Evolutionary conservation across 2,888 invertebrate genomes (phyloP), one percentile per base, ranked within the genome.

Genomic region (Lasioglossum lativentre): DNA sequence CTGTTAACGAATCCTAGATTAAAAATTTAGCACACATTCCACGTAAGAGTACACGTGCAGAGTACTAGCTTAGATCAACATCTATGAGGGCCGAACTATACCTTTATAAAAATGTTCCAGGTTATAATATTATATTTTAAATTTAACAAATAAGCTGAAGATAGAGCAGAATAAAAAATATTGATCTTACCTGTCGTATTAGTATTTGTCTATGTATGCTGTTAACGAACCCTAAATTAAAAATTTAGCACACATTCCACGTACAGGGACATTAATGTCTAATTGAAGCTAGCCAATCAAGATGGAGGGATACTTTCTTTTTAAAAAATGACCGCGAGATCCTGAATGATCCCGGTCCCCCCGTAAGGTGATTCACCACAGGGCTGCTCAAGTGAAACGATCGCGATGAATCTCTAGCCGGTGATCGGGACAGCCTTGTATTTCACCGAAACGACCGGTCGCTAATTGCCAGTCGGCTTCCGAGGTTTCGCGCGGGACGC

Each of bases 381-480:
- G 27, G 27, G 75, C 27, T 12, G 23, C 10, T 12, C n/a, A 68
- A 68, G 40, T 75, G 5, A 52, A 66, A 47, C 68, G 38, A 45
- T n/a, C 76, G 16, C 34, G 47, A 23, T 23, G 52, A 68, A 19
- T 45, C 63, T 38, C 47, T n/a, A n/a, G n/a, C 27, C 8, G 19
- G 34, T 23, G 34, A 38, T 27, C 47, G 45, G 16, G 76, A 27
- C 75, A 68, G 68, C n/a, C 70, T 78, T 83, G 71, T 85, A 82
- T 80, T 76, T 82, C 68, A 86, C 75, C 76, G 85, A 45, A 86
- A 77, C 77, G 86, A 77, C 75, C 80, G 80, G 42, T 16, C 63
- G 74, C 80, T 86, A 86, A 86, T 86, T 86, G 77, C 86, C 78
- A 40, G 74, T 30, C 78, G 86, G 66, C 68, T 56, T 70, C 72